These are phyloP conservation scores for Kryptopterus vitreolus DNA, from an alignment of 2,797 vertebrate species.

Conservation along the genomic window DNA sequence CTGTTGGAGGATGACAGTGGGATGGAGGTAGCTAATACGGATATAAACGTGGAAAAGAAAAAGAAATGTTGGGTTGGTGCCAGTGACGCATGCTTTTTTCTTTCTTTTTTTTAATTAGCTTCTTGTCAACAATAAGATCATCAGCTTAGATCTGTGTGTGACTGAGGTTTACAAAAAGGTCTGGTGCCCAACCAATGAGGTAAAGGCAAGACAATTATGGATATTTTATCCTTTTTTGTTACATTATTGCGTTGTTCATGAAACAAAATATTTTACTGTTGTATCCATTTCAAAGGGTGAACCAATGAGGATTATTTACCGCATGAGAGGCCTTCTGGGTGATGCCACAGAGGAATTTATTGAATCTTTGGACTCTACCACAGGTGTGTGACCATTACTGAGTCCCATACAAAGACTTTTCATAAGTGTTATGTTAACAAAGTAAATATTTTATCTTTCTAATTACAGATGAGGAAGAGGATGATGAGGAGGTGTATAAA, in stretches of 20 bases:
- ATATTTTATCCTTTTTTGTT: background rate
- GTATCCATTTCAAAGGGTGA: slow-evolving; percentile 78
- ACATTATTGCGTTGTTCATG: background rate
- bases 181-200: slow-evolving; percentile 98
- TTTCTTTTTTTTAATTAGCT: slow-evolving; percentile 73
- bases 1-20: slow-evolving; percentile 97
- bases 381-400: slow-evolving; percentile 76
- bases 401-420: background rate
- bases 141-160: slow-evolving; percentile 94
- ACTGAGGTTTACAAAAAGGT: slow-evolving; percentile 99
- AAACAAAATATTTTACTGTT: background rate
- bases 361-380: slow-evolving; percentile 95
- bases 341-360: slow-evolving; percentile 99
- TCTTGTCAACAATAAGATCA: slow-evolving; percentile 98
- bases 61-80: background rate
- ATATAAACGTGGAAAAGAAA: background rate
- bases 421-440: background rate
- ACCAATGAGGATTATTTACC: slow-evolving; percentile 98
- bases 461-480: slow-evolving; percentile 91
- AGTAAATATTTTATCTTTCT: background rate
- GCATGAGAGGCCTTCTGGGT: slow-evolving; percentile 95
- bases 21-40: slow-evolving; percentile 85
- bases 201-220: slow-evolving; percentile 59
- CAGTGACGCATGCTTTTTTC: background rate
- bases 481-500: slow-evolving; percentile 98